Evolutionary conservation across 1,140 invertebrate species (phyloP), one percentile per base, ranked within the genome.

Genomic region (Thalassaphorura encarpata): DNA sequence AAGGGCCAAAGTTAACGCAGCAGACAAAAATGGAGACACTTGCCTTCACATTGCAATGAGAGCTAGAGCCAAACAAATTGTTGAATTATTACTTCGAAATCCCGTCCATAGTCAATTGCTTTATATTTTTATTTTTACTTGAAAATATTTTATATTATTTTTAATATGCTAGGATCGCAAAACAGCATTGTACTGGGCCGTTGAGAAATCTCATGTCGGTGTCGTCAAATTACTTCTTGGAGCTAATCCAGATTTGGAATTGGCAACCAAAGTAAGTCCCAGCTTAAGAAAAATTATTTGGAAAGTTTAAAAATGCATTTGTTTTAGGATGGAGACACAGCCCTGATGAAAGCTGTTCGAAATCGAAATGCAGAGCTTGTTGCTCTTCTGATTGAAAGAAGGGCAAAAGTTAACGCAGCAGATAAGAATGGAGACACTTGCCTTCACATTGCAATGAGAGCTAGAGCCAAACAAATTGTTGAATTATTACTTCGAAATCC

Each of bases 21-120:
- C 83, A 24, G 95, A 99, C 72, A 94, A 90, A 72, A 84, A 89
- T 67, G 94, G 94, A 1, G 94, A 99, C 71, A 97, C 92, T 45
- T 87, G 85, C n/a, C 74, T 99, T 21, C 96, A 99, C 71, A 91
- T 99, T 58, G 90, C 94, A 0, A 91, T 99, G 83, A 75, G 96
- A 57, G 92, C 92, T 0, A 75, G 92, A 46, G 94, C 89, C 21
- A 93, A 89, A 73, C 84, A 81, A 63, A 95, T 99, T 63, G 89
- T 97, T 1, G 95, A 98, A 75, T 85, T 96, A 40, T 75, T 99
- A 13, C 74, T 98, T 11, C 77, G 91, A 19, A 97, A 97, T 75
- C 94, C 94, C 13, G 19, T 18, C 45, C 42, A 28, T 42, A 16
- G 3, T 27, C 3, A 23, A 19, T 57, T 21, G 26, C 52, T 52